Conservation (phyloP, 1,140 invertebrate species). For the Eupristina koningsbergeri region DNA sequence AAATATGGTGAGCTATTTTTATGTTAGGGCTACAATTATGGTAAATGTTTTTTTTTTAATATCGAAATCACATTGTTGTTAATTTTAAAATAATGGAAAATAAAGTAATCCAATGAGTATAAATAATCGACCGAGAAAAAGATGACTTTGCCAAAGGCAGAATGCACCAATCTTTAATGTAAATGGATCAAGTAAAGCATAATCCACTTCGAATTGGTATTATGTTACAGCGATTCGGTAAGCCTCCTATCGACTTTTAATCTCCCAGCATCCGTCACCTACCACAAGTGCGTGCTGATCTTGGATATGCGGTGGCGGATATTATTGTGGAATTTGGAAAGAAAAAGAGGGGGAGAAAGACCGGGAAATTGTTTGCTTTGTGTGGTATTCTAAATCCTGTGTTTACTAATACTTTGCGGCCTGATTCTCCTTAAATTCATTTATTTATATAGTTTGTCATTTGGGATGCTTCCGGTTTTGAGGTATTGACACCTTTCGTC, state of each 20-base stretch:
- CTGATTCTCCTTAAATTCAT: neutral
- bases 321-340: neutral
- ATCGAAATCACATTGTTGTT: too few relatives aligned
- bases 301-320: neutral
- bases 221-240: slow-evolving; percentile 24
- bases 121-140: neutral
- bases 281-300: neutral
- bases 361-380: slow-evolving; percentile 57
- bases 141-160: neutral
- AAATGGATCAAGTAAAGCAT: slow-evolving; percentile 18
- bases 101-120: neutral
- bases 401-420: neutral
- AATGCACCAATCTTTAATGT: neutral
- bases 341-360: neutral
- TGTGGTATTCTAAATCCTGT: slow-evolving; percentile 57
- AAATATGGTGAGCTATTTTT: too few relatives aligned
- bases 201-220: slow-evolving; percentile 37
- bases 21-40: too few relatives aligned
- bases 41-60: too few relatives aligned
- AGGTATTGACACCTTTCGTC: slow-evolving; percentile 10
- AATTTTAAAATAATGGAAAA: too few relatives aligned
- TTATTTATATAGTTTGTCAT: neutral
- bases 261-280: slow-evolving; percentile 16
- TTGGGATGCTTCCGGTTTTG: too few relatives aligned
- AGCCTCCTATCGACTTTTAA: slow-evolving; percentile 23